phyloP scores from a whole-genome alignment of 2,888 invertebrate genomes.

The Myathropa florea region DNA sequence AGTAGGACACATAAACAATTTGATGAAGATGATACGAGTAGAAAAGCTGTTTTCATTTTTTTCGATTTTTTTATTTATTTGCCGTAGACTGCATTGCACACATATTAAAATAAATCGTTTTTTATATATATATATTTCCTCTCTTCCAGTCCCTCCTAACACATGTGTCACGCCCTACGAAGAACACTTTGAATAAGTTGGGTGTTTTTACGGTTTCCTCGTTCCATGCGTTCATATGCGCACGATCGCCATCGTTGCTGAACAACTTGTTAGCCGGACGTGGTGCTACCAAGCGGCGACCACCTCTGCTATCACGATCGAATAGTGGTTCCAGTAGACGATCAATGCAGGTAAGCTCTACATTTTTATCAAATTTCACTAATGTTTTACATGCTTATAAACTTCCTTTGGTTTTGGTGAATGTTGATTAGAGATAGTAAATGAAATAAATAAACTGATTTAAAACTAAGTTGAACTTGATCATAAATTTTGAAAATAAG shows the following conservation, averaged over 20 bases:
- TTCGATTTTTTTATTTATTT: conserved; percentile 15
- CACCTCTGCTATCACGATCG: conserved; percentile 93
- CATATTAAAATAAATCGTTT: conserved; percentile 20
- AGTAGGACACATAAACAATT: conserved; percentile 38
- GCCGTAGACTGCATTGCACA: not conserved
- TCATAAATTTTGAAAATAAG: no score
- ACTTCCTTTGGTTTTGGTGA: not conserved
- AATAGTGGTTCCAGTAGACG: conserved; percentile 93
- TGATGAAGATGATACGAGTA: conserved; percentile 56
- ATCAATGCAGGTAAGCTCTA: conserved; percentile 87
- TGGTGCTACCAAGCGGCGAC: conserved; percentile 93
- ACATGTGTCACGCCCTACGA: conserved; percentile 96
- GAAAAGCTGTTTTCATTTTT: conserved; percentile 35
- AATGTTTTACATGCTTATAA: not conserved
- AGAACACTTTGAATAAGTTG: conserved; percentile 95
- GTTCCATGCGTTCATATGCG: conserved; percentile 98
- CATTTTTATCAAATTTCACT: no score
- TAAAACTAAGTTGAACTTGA: no score
- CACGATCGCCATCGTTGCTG: conserved; percentile 94
- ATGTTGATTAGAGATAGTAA: no score
- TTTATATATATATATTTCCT: conserved; percentile 71
- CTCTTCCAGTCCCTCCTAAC: conserved; percentile 93
- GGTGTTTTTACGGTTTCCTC: conserved; percentile 99
- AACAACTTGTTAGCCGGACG: conserved; percentile 95
- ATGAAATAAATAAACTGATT: no score